Percentiles rank a stretch among this genome's conserved stretches.
phyloP scores from a whole-genome alignment of 2,797 vertebrate genomes.

The Octomys mimax region DNA sequence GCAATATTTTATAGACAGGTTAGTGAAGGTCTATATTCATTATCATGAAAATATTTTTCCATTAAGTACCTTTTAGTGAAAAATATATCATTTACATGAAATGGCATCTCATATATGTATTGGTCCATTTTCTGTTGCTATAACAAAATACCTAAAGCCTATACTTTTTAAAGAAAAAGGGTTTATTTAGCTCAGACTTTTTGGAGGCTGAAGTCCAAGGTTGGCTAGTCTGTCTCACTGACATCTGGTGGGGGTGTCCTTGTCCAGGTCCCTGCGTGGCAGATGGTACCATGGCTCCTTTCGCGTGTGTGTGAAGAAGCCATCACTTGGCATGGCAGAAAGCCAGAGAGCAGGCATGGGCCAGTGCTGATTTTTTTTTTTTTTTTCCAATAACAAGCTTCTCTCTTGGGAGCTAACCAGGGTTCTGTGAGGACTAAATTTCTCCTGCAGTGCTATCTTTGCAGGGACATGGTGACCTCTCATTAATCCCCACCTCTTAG shows the following conservation, averaged over 20 bases:
- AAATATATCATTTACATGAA: background rate
- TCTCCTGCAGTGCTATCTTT: background rate
- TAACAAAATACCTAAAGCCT: background rate
- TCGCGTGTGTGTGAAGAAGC: too few species aligned
- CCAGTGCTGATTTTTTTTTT: background rate
- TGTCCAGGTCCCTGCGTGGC: background rate
- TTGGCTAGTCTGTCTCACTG: background rate
- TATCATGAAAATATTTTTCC: background rate
- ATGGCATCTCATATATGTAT: background rate
- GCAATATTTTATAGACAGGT: background rate
- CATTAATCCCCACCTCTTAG: background rate
- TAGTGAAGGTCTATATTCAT: background rate
- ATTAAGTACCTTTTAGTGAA: background rate
- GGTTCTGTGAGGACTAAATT: background rate
- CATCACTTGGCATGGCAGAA: background rate
- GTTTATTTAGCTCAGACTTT: background rate
- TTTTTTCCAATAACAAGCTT: background rate
- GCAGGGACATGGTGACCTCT: background rate
- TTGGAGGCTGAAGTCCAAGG: background rate
- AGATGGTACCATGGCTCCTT: background rate
- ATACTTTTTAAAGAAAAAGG: background rate
- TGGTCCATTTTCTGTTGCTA: background rate
- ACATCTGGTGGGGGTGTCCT: background rate
- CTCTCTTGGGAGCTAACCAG: background rate
- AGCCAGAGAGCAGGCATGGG: background rate